Conservation (phyloP, 2,797 vertebrate species). For the Rhinatrema bivittatum region DNA sequence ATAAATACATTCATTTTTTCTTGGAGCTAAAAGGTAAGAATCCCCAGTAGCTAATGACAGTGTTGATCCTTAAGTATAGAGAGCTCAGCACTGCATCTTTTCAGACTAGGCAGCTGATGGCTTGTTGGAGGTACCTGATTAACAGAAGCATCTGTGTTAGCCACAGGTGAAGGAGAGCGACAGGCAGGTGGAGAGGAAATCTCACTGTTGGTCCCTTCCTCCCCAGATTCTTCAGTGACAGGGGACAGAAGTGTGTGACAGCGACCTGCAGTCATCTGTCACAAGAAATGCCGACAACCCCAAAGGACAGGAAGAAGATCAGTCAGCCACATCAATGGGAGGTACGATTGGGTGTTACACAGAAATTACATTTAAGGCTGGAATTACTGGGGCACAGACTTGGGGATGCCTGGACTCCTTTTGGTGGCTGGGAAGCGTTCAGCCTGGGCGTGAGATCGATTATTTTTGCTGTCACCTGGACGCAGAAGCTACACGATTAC, state of each 20-base stretch:
- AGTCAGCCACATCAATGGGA: conserved; percentile 32
- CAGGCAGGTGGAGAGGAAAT: conserved; percentile 94
- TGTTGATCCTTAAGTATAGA: no score
- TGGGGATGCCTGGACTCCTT: neutral
- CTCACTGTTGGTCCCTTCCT: conserved; percentile 98
- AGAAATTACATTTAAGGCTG: conserved; percentile 10
- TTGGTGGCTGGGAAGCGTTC: no score
- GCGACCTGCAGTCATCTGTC: conserved; percentile 97
- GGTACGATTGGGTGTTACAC: conserved; percentile 6
- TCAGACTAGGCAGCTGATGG: conserved; percentile 17
- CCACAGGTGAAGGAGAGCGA: conserved; percentile 94
- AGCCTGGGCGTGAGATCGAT: no score
- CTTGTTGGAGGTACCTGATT: conserved; percentile 77
- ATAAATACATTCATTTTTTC: no score
- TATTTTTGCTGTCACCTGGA: no score
- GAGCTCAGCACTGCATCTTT: conserved; percentile 19
- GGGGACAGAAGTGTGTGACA: conserved; percentile 98
- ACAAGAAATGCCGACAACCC: conserved; percentile 44
- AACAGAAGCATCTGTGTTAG: conserved; percentile 83
- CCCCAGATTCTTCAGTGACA: conserved; percentile 97
- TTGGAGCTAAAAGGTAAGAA: no score
- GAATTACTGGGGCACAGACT: neutral
- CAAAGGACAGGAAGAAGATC: conserved; percentile 52
- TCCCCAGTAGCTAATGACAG: no score
- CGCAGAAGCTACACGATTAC: no score